phyloP scores from a whole-genome alignment of 2,797 vertebrate species.

The Sibirionetta formosa region DNA sequence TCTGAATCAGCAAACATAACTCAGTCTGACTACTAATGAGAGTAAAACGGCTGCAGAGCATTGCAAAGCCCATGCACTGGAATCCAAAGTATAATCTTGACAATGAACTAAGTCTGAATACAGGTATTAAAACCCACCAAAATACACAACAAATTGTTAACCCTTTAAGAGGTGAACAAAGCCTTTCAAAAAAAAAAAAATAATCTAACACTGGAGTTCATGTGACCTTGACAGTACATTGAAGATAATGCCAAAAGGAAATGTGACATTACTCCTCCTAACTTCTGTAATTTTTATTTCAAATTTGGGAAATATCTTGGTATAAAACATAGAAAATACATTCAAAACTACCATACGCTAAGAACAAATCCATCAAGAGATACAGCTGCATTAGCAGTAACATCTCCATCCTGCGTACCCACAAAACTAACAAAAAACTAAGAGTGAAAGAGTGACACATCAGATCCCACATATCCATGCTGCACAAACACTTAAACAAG shows the following conservation, averaged over 20 bases:
- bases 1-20: background rate
- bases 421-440: background rate
- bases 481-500: background rate
- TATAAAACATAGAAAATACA: background rate
- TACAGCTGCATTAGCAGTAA: background rate
- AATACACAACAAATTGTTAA: background rate
- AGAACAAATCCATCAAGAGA: background rate
- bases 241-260: background rate
- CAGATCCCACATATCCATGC: background rate
- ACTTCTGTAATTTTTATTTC: background rate
- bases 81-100: background rate
- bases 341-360: background rate
- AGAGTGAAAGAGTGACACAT: background rate
- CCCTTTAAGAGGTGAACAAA: background rate
- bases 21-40: accelerated
- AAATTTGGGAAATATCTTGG: background rate
- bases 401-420: background rate
- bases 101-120: background rate
- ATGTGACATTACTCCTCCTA: accelerated
- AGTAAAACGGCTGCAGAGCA: background rate
- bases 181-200: background rate
- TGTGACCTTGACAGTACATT: background rate
- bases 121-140: background rate
- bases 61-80: background rate
- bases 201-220: background rate